Conservation (phyloP, 2,888 invertebrate genomes). For the Ditylenchus weischeri region DNA sequence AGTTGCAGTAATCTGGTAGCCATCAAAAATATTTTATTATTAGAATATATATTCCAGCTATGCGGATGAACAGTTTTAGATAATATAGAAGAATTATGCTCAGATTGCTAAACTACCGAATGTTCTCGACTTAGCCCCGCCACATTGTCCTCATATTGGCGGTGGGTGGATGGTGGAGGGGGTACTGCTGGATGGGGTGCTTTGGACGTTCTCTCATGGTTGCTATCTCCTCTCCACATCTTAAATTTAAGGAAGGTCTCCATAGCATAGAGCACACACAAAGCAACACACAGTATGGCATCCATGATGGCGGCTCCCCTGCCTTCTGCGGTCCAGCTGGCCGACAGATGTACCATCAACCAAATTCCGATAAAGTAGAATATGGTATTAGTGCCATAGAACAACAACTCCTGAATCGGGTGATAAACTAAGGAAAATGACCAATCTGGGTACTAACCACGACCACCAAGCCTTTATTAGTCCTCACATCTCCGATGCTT, state of each 20-base stretch:
- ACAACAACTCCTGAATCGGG: constrained; percentile 49
- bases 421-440: neutral
- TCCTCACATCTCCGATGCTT: constrained; percentile 52
- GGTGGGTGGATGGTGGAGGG: constrained; percentile 17
- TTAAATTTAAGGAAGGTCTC: constrained; percentile 55
- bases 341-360: constrained; percentile 57
- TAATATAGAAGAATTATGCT: too few relatives aligned
- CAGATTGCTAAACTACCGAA: too few relatives aligned
- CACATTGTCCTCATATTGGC: neutral
- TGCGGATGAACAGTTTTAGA: too few relatives aligned
- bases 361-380: constrained; percentile 57
- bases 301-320: constrained; percentile 56
- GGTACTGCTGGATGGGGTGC: constrained; percentile 14
- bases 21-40: too few relatives aligned
- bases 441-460: constrained; percentile 38
- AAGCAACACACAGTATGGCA: constrained; percentile 53
- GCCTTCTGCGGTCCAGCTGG: constrained; percentile 54
- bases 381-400: constrained; percentile 57
- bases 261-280: constrained; percentile 54
- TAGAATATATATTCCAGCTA: too few relatives aligned
- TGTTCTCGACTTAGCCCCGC: too few relatives aligned
- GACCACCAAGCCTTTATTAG: constrained; percentile 54
- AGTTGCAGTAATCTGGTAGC: too few relatives aligned
- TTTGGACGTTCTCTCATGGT: constrained; percentile 16
- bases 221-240: constrained; percentile 54